Base-by-base conservation (phyloP, 2,113 vertebrate genomes). In the Datnioides undecimradiatus region DNA sequence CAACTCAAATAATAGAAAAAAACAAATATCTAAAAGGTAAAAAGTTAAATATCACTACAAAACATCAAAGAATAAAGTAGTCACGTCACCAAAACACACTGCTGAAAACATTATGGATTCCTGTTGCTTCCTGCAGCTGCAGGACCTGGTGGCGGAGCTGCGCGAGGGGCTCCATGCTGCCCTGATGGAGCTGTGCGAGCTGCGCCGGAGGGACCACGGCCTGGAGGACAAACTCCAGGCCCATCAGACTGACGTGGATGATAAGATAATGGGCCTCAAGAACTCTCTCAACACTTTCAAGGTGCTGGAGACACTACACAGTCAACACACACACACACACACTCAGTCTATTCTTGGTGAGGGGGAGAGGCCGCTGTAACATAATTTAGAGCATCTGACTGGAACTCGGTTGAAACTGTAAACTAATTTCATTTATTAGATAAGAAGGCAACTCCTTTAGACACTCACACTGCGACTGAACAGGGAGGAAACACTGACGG, bases 231-330 rank as follows among this genome's bases (percentile, higher is more conserved):
- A 95, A 83, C 95, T 98, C 41, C 96, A 95, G 84, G 95, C 94
- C 40, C 96, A 96, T 79, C 95, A 94, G 72, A 97, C 95, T 45
- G 96, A 98, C 33, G 96, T 97, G 90, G 96, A 97, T 48, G 96
- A 99, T 83, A 97, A 97, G 89, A 97, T 98, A 82, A 95, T 97
- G 4, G 95, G 97, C 82, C 95, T 99, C 91, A 98, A 97, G 92
- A 98, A 98, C 80, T 97, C 96, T 2, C 93, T 99, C 43, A 98
- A 97, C 93, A 97, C 96, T 0, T 96, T 99, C 80, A 98, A 99
- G 97, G 98, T 98, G 87, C 57, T 23, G 68, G 9, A 71, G 23
- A 8, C 4, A 7, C 36, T 1, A 43, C 31, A 46, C 10, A 64
- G 14, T n/a, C n/a, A n/a, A 41, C 49, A 54, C 31, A 76, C 0